Evolutionary conservation across 2,888 invertebrate genomes (phyloP).

Genomic region (Xestia c-nigrum): DNA sequence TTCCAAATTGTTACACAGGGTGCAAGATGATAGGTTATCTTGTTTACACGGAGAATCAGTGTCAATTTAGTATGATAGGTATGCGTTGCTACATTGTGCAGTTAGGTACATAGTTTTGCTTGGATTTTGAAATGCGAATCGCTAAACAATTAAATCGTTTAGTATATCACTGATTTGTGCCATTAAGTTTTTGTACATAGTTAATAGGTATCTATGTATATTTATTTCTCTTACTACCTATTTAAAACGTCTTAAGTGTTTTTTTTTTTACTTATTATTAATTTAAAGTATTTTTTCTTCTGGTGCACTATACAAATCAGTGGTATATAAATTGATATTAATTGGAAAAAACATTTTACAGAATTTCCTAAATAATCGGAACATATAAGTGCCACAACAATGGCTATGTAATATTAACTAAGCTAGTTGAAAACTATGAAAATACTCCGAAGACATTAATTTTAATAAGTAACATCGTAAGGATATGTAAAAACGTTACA

Average conservation of each 20-base stretch:
- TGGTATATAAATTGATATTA: neutral
- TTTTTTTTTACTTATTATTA: neutral
- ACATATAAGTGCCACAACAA: conserved; percentile 15
- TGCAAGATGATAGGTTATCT: conserved; percentile 84
- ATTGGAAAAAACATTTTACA: neutral
- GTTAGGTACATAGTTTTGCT: conserved; percentile 49
- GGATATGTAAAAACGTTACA: conserved; percentile 65
- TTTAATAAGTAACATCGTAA: conserved; percentile 40
- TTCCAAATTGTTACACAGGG: conserved; percentile 68
- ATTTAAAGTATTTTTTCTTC: neutral
- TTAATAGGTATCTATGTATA: neutral
- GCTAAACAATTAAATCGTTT: neutral
- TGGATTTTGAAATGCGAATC: conserved; percentile 28
- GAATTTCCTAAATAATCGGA: conserved; percentile 1
- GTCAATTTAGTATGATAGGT: conserved; percentile 70
- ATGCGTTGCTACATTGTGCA: conserved; percentile 34
- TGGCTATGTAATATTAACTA: conserved; percentile 37
- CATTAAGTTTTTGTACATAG: neutral
- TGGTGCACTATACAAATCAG: neutral
- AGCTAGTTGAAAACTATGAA: conserved; percentile 51
- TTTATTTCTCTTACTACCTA: neutral
- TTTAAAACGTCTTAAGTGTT: neutral
- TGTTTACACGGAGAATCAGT: conserved; percentile 59
- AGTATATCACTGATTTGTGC: conserved; percentile 19
- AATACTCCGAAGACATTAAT: conserved; percentile 52